These are phyloP conservation scores for Cygnus atratus DNA, from an alignment of 2,113 vertebrate genomes.

Conservation along the genomic window DNA sequence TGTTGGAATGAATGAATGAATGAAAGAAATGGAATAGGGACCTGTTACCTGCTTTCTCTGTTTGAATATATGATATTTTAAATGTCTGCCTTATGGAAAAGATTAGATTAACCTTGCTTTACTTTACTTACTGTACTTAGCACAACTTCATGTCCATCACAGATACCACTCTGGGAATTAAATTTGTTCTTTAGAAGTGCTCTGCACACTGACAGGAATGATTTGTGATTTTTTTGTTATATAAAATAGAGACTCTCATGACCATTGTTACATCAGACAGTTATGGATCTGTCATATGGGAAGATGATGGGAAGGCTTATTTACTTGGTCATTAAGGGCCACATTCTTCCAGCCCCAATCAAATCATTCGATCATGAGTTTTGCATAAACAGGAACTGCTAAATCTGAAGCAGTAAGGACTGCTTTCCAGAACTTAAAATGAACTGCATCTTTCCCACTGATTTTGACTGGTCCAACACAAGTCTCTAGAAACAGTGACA, in stretches of 20 bases:
- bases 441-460: neutral
- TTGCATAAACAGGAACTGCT: neutral
- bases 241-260: neutral
- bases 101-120: neutral
- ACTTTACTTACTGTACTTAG: neutral
- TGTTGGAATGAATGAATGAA: neutral
- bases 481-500: neutral
- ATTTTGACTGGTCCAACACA: neutral
- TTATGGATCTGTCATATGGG: neutral
- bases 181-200: neutral
- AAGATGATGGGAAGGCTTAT: neutral
- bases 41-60: neutral
- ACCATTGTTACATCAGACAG: conserved; percentile 7
- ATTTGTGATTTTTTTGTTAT: conserved; percentile 19
- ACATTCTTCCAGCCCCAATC: neutral
- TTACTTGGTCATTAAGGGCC: conserved; percentile 35
- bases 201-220: neutral
- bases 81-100: neutral
- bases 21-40: neutral
- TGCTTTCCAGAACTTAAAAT: neutral
- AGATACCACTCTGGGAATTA: neutral
- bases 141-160: neutral
- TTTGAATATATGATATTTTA: neutral
- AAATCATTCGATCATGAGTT: neutral
- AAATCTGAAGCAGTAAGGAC: neutral